phyloP scores from a whole-genome alignment of 2,888 invertebrate genomes.

The Alitta virens region DNA sequence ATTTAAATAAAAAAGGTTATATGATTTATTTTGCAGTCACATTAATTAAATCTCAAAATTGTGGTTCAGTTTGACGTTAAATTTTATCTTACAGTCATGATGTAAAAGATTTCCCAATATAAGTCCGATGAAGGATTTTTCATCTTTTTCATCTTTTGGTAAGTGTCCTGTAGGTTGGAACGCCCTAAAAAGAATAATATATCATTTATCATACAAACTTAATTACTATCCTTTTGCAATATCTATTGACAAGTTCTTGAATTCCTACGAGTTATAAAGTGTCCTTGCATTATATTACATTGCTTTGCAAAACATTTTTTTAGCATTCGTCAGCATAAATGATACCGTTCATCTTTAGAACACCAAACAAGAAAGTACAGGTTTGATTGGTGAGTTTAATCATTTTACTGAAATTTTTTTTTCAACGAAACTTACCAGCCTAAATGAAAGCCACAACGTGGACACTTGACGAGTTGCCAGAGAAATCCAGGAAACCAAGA shows the following conservation, averaged over 20 bases:
- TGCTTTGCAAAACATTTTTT: too few relatives aligned
- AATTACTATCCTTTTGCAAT: too few relatives aligned
- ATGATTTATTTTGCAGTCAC: background rate
- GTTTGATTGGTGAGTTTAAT: too few relatives aligned
- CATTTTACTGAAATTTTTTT: background rate
- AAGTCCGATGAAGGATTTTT: constrained; percentile 2
- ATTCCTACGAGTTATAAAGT: too few relatives aligned
- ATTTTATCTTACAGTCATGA: constrained; percentile 2
- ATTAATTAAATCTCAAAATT: background rate
- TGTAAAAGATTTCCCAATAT: constrained; percentile 9
- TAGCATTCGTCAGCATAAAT: too few relatives aligned
- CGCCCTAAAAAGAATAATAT: constrained; percentile 4
- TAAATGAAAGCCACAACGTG: constrained; percentile 65
- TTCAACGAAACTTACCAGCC: constrained; percentile 59
- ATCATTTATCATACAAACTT: background rate
- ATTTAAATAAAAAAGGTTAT: background rate
- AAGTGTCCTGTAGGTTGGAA: constrained; percentile 7
- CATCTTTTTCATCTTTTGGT: background rate
- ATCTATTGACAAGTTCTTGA: too few relatives aligned
- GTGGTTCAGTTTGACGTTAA: too few relatives aligned
- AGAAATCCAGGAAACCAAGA: constrained; percentile 70
- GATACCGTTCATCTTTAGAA: too few relatives aligned
- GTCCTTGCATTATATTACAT: too few relatives aligned
- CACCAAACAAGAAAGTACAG: too few relatives aligned
- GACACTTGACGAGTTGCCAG: constrained; percentile 67